Base-by-base conservation (phyloP, 1,140 invertebrate species). In the Tetramorium alpestre region DNA sequence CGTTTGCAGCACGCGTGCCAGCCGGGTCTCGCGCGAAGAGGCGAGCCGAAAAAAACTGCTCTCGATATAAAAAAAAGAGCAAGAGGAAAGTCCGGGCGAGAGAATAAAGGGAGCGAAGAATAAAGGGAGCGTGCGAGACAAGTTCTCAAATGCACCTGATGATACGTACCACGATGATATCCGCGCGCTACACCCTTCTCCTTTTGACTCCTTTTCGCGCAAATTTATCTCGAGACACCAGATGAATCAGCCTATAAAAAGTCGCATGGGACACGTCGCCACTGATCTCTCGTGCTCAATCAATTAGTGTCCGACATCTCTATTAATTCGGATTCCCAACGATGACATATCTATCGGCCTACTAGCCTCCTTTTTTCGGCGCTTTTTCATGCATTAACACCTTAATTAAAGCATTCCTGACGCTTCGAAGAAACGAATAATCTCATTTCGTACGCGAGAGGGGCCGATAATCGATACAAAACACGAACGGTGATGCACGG, bases 141-240 rank as follows among this genome's bases (percentile, higher is more conserved):
- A 72, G 54, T 82, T 72, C 28, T 41, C 22, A 38, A n/a, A 18
- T 72, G 65, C 65, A 82, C 49, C 65, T 33, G 65, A 70, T 56
- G 16, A 16, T 72, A 44, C 22, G 33, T 62, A 51, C 62, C 62
- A 28, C 47, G 58, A 77, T 33, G 7, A 8, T 3, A 44, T 25
- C 41, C 18, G 13, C 18, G 28, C 11, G 51, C 6, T 58, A 1
- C n/a, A 33, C 41, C 54, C 44, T 49, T 25, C 18, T 22, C 22
- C 22, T 22, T 22, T 1, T 47, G 44, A 5, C 33, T 28, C n/a
- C 58, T 75, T 41, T 70, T 84, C 11, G n/a, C 41, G 44, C 60
- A 76, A 85, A 85, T 85, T 62, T 64, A 76, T 76, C 72, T 62
- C 25, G 41, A 44, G 70, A 64, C 25, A 54, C 28, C 65, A 38